Percentiles rank a stretch among this genome's conserved stretches.
phyloP scores from a whole-genome alignment of 2,888 invertebrate species.

The Thera obeliscata region DNA sequence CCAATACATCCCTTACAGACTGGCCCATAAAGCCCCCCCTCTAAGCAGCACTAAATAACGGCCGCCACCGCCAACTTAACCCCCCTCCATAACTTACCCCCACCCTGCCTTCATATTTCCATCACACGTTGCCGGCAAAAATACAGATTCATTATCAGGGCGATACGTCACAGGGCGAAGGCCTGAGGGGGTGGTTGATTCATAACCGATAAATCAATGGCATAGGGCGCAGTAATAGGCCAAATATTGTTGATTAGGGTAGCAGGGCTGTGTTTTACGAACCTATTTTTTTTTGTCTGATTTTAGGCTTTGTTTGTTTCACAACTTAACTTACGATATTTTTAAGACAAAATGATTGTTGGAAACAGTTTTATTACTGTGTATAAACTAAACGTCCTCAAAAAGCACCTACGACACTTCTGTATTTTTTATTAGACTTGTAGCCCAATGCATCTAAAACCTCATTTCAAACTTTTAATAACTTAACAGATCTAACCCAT shows the following conservation, averaged over 20 bases:
- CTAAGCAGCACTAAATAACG: constrained; percentile 47
- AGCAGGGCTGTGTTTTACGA: constrained; percentile 26
- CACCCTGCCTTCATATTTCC: constrained; percentile 72
- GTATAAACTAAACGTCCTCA: not conserved
- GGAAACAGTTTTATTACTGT: not conserved
- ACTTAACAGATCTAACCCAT: constrained; percentile 29
- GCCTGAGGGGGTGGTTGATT: constrained; percentile 62
- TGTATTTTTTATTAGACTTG: no score
- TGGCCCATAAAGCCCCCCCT: constrained; percentile 41
- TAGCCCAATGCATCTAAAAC: no score
- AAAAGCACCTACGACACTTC: no score
- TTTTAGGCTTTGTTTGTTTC: not conserved
- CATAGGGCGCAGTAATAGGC: constrained; percentile 74
- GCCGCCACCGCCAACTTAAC: constrained; percentile 44
- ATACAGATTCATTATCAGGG: constrained; percentile 81
- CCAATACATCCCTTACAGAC: constrained; percentile 42
- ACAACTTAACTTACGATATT: not conserved
- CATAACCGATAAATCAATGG: constrained; percentile 84
- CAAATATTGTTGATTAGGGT: constrained; percentile 69
- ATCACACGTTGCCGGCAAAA: constrained; percentile 76
- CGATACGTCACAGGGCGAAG: constrained; percentile 67
- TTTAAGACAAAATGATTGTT: not conserved
- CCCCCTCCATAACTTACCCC: constrained; percentile 51
- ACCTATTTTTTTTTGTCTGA: constrained; percentile 22
- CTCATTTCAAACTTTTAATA: constrained; percentile 1